Evolutionary conservation across 2,797 vertebrate genomes (phyloP), one percentile per base, ranked within the genome.

Genomic region (Galaxias olidus): DNA sequence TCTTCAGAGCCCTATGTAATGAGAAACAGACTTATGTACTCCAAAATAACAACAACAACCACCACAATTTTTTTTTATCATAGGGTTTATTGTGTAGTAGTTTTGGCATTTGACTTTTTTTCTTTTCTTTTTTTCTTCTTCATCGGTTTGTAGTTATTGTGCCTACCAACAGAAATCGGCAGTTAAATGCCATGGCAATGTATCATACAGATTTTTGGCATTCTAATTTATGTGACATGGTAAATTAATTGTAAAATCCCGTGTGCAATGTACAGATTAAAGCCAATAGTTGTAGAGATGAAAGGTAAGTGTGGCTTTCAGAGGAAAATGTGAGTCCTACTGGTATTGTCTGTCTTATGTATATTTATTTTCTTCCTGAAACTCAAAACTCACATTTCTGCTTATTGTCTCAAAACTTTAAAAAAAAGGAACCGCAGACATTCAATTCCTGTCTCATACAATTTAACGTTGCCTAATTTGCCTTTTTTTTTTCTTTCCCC

Each of bases 11-110:
- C 86, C 73, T 79, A 74, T 89, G 94, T 96, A 97, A 97, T 96
- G 94, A 96, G 95, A 97, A 98, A 96, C 96, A 97, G 95, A 98
- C 94, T 75, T 69, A 7, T 30, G 30, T 30, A 30, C 30, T 30
- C 6, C 30, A 2, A 30, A 30, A 30, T 6, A 30, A 30, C n/a
- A 30, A 30, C 30, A 30, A 30, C 30, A 30, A 30, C 30, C 3
- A 30, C 48, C 67, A 12, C 46, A 64, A 55, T 63, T 69, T 60
- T 17, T 51, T 52, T 20, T n/a, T 4, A 54, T 30, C 30, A 30
- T 45, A 53, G 19, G 7, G 18, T 49, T 65, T 44, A 56, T 14
- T 10, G 30, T n/a, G n/a, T n/a, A n/a, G 30, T 20, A 12, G 10
- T 55, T 54, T 20, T 1, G 14, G 12, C 4, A n/a, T 14, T 40